Percentiles rank a stretch among this genome's conserved stretches.
Conservation (phyloP, 1,140 invertebrate species). For the Planococcus citri region DNA sequence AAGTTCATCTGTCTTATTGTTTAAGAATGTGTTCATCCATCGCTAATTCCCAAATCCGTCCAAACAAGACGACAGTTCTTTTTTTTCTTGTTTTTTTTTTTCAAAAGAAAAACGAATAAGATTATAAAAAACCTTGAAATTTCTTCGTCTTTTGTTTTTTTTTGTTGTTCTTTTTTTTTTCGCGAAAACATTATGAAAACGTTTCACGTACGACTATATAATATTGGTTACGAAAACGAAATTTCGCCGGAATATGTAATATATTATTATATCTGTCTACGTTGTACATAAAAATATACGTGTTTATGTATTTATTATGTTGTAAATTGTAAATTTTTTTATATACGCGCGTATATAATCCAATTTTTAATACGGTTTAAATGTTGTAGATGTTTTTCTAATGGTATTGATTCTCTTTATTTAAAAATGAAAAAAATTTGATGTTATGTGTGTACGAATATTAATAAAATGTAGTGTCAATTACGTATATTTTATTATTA, state of each 20-base stretch:
- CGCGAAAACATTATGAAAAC: neutral
- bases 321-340: slow-evolving; percentile 4
- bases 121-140: too few species aligned
- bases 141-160: neutral
- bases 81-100: neutral
- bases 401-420: neutral
- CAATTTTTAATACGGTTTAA: neutral
- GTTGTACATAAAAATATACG: neutral
- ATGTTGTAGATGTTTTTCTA: neutral
- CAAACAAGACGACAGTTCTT: neutral
- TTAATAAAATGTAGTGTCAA: slow-evolving; percentile 6
- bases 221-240: too few species aligned
- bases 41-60: neutral
- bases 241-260: too few species aligned
- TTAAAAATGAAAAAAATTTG: neutral
- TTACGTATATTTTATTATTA: neutral
- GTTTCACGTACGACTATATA: neutral
- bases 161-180: neutral
- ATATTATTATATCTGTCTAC: slow-evolving; percentile 8
- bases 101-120: too few species aligned
- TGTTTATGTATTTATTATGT: neutral
- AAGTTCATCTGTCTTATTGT: too few species aligned
- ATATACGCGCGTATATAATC: neutral
- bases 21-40: neutral
- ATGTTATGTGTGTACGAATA: neutral